These are phyloP conservation scores for Pycnonotus jocosus DNA, from an alignment of 2,113 vertebrate genomes.

Conservation along the genomic window DNA sequence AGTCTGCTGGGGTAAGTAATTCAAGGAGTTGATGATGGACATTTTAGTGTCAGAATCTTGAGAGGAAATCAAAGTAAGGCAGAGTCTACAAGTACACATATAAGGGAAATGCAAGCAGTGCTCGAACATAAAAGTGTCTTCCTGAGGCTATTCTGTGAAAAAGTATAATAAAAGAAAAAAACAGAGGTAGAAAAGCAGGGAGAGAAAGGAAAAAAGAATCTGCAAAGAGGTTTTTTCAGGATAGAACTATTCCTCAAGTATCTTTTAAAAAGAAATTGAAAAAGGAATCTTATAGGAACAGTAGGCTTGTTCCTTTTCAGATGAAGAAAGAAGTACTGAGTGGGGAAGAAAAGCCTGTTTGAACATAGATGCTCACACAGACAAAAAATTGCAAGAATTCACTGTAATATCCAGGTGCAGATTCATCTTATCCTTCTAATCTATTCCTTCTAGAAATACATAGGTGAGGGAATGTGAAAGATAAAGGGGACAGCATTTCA, in stretches of 20 bases:
- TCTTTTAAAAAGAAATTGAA: background rate
- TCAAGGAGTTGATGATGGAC: slow-evolving; percentile 39
- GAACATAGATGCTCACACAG: background rate
- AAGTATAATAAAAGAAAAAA: background rate
- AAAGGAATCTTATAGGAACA: background rate
- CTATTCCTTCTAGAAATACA: background rate
- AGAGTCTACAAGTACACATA: background rate
- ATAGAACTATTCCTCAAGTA: background rate
- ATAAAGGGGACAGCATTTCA: background rate
- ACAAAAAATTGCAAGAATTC: background rate
- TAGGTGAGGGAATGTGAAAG: background rate
- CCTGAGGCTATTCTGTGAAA: slow-evolving; percentile 36
- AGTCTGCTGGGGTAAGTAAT: slow-evolving; percentile 11
- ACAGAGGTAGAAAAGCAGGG: background rate
- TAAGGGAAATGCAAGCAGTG: slow-evolving; percentile 11
- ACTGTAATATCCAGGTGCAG: background rate
- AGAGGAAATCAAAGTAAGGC: slow-evolving; percentile 47
- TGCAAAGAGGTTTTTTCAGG: background rate
- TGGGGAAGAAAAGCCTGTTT: background rate
- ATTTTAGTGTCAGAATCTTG: slow-evolving; percentile 54
- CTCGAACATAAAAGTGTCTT: slow-evolving; percentile 26
- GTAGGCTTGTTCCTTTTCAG: background rate
- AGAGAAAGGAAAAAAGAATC: background rate
- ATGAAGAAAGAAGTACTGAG: background rate
- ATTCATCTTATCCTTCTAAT: background rate